These are phyloP conservation scores for Mormyrops boulengeri DNA, from an alignment of 2,797 vertebrate genomes.

Conservation along the genomic window DNA sequence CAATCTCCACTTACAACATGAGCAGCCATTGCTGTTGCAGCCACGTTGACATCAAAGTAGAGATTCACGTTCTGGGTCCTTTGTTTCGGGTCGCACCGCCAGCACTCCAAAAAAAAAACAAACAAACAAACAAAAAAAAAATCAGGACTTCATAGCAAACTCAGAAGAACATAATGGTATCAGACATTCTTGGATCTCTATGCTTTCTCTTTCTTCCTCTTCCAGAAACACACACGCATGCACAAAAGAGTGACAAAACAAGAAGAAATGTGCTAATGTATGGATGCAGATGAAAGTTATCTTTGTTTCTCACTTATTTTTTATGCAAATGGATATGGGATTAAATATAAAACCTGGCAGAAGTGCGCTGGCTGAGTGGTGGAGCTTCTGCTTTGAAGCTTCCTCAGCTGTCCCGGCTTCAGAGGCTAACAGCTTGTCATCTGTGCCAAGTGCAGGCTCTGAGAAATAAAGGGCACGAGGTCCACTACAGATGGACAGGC, in stretches of 20 bases:
- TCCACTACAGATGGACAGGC: background rate
- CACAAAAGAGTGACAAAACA: background rate
- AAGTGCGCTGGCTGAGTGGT: background rate
- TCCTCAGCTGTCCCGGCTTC: slow-evolving; percentile 13
- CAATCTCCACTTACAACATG: background rate
- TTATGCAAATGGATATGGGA: slow-evolving; percentile 12
- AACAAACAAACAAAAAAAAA: background rate
- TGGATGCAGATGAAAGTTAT: slow-evolving; percentile 35
- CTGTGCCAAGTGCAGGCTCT: background rate
- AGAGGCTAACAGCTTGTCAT: slow-evolving; percentile 9
- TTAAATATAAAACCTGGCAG: slow-evolving; percentile 12
- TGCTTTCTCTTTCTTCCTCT: background rate
- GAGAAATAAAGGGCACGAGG: background rate
- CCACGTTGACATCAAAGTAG: background rate
- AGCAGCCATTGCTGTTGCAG: background rate
- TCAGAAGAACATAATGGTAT: background rate
- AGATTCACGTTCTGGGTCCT: background rate
- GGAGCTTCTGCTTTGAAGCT: background rate
- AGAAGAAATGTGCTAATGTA: background rate
- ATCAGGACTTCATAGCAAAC: background rate
- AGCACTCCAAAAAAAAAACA: background rate
- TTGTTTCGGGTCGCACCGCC: background rate
- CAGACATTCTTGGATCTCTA: background rate
- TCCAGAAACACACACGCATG: background rate
- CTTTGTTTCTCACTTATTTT: slow-evolving; percentile 8